A percentile compares a stretch with the other conserved stretches of the same genome.
phyloP scores from a whole-genome alignment of 2,113 vertebrate species.

The Cavia porcellus region DNA sequence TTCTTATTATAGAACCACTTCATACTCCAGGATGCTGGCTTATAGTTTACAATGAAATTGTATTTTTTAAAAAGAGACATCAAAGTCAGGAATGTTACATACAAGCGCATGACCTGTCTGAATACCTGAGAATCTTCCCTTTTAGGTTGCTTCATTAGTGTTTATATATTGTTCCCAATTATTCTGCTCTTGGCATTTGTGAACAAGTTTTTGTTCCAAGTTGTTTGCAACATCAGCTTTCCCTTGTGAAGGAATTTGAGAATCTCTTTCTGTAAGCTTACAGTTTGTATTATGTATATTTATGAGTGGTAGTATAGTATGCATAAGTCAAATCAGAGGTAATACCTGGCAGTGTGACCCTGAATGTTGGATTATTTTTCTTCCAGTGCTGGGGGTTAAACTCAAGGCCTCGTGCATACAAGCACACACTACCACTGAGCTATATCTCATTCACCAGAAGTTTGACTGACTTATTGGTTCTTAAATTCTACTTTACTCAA shows the following conservation, averaged over 20 bases:
- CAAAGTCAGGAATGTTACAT: conserved; percentile 15
- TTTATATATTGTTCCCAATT: conserved; percentile 70
- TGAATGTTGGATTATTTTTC: not conserved
- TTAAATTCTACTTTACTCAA: not conserved
- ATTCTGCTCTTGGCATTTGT: conserved; percentile 19
- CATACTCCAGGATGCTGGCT: conserved; percentile 25
- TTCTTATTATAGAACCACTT: conserved; percentile 29
- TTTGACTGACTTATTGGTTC: conserved; percentile 47
- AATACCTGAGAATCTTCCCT: conserved; percentile 57
- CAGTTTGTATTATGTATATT: conserved; percentile 39
- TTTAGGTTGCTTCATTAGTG: conserved; percentile 69
- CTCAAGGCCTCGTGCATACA: not conserved
- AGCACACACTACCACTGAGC: not conserved
- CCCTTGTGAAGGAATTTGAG: conserved; percentile 53
- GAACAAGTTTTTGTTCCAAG: conserved; percentile 54
- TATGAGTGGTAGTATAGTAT: not conserved
- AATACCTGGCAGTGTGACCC: not conserved
- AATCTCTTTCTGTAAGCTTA: not conserved
- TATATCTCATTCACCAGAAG: not conserved
- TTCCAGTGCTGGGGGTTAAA: not conserved
- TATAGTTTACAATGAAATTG: conserved; percentile 63
- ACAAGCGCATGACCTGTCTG: conserved; percentile 44
- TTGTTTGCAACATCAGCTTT: conserved; percentile 44
- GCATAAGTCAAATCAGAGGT: conserved; percentile 50
- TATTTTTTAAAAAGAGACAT: conserved; percentile 67